Percentiles rank a stretch among this genome's conserved stretches.
phyloP scores from a whole-genome alignment of 1,140 invertebrate genomes.

The Acromyrmex echinatior region DNA sequence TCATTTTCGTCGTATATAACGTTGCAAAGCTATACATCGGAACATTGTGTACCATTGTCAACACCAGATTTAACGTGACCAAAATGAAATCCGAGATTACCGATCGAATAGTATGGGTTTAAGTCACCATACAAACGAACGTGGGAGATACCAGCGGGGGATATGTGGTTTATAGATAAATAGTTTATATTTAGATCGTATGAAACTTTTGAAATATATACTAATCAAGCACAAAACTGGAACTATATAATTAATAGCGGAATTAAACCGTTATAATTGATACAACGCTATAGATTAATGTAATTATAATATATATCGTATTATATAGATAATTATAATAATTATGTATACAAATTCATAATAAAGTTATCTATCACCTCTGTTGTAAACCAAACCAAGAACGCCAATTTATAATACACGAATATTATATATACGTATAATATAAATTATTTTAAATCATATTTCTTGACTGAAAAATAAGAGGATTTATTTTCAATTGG shows the following conservation, averaged over 20 bases:
- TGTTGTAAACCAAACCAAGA: conserved; percentile 22
- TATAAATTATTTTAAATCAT: neutral
- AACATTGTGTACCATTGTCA: conserved; percentile 58
- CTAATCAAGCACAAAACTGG: conserved; percentile 61
- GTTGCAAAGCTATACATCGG: conserved; percentile 28
- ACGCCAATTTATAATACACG: conserved; percentile 11
- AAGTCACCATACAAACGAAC: conserved; percentile 73
- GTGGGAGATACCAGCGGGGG: conserved; percentile 18
- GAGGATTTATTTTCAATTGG: neutral
- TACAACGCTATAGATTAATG: neutral
- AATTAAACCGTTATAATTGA: conserved; percentile 6
- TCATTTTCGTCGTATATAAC: conserved; percentile 4
- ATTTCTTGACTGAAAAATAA: neutral
- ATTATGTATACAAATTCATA: conserved; percentile 26
- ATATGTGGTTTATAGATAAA: conserved; percentile 27
- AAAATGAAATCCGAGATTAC: conserved; percentile 81
- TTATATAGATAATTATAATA: conserved; percentile 20
- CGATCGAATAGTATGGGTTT: conserved; percentile 71
- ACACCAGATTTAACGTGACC: conserved; percentile 76
- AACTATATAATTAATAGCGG: conserved; percentile 10
- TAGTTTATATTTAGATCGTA: conserved; percentile 63
- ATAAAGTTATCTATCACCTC: conserved; percentile 25
- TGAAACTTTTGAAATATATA: conserved; percentile 66
- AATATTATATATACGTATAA: neutral
- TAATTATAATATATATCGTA: conserved; percentile 3